Evolutionary conservation across 2,888 invertebrate species (phyloP).

Genomic region (Lissocephala sabroskyi): DNA sequence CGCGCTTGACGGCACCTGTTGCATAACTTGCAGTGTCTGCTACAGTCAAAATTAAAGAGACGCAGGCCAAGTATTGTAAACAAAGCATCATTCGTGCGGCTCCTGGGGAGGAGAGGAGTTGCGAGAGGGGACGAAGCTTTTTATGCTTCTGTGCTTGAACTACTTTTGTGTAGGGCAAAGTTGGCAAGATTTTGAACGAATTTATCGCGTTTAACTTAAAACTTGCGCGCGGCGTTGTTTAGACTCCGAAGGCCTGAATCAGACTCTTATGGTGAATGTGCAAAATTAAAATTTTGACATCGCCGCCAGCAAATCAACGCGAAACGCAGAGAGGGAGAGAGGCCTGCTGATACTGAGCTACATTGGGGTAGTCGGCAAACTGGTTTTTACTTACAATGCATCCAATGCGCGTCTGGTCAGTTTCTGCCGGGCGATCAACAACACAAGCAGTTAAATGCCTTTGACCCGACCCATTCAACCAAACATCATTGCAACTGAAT

Average conservation of each 20-base stretch:
- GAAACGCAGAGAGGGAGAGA: slow-evolving; percentile 1
- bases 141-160: not conserved
- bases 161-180: not conserved
- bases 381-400: slow-evolving; percentile 28
- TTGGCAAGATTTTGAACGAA: slow-evolving; percentile 13
- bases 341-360: slow-evolving; percentile 11
- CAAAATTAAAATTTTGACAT: slow-evolving; percentile 44
- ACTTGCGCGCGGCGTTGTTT: slow-evolving; percentile 39
- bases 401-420: too few relatives aligned
- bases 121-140: not conserved
- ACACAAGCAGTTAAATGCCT: not conserved
- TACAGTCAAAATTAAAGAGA: slow-evolving; percentile 14
- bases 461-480: not conserved
- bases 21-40: slow-evolving; percentile 44
- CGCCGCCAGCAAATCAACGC: too few relatives aligned
- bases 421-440: too few relatives aligned
- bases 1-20: slow-evolving; percentile 35
- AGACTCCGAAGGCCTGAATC: slow-evolving; percentile 34
- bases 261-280: slow-evolving; percentile 50
- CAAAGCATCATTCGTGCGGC: too few relatives aligned
- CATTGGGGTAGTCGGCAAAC: too few relatives aligned
- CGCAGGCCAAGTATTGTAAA: slow-evolving; percentile 1
- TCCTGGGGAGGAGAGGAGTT: too few relatives aligned
- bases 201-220: slow-evolving; percentile 14
- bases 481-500: too few relatives aligned